Evolutionary conservation across 2,113 vertebrate species (phyloP), one percentile per base, ranked within the genome.

Genomic region (Hipposideros armiger): DNA sequence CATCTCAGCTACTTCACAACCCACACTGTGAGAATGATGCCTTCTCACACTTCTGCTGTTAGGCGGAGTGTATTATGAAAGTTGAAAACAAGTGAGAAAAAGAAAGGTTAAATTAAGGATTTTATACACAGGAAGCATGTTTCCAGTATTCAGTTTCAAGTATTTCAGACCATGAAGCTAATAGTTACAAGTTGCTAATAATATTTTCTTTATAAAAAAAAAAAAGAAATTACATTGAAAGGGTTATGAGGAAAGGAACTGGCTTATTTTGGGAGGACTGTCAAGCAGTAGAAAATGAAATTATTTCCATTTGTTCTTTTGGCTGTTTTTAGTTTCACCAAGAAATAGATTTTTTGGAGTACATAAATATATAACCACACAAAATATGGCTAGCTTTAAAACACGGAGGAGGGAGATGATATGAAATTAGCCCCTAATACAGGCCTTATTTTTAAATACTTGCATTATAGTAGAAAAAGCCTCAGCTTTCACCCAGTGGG

Each of bases 321-420:
- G 76, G 15, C n/a, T 52, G 7, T 22, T 94, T 92, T 70, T 78
- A 73, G 26, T 89, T 96, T 93, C 52, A 52, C 52, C 83, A 84
- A 73, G 67, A 90, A 87, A 76, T 87, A 54, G 5, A 5, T n/a
- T 28, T 60, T 80, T 26, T 64, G 0, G 60, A 52, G 6, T 70
- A 17, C 11, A 10, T 84, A 81, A 64, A 50, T 78, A 42, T 14
- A 28, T 15, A 92, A 62, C n/a, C 7, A 7, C 15, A 50, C 30
- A 81, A 67, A 94, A 52, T 67, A 69, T 3, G 40, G 28, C 47
- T 72, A 66, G 4, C 52, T 62, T 62, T 16, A 17, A 42, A 88
- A 94, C 52, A 32, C 40, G 40, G 13, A 60, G 20, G 52, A 5
- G 0, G 26, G 36, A 92, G 66, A 69, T 30, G 28, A 24, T 28